phyloP scores from a whole-genome alignment of 2,888 invertebrate species.

The Zele albiditarsus region DNA sequence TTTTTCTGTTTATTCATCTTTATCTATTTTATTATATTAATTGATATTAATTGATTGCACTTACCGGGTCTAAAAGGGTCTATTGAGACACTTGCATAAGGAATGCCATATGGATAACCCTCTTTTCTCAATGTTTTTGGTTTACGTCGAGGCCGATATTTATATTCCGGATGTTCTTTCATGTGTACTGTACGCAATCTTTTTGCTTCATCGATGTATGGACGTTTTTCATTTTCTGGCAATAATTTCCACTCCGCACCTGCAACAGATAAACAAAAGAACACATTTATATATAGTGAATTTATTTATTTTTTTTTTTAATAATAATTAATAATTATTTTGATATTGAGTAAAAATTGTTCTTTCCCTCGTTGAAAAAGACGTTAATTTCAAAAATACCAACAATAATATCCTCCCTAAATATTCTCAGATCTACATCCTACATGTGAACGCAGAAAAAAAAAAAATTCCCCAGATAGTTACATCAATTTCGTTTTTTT shows the following conservation, averaged over 20 bases:
- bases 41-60: not conserved
- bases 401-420: too few species aligned
- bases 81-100: slow-evolving; percentile 93
- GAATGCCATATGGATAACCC: slow-evolving; percentile 93
- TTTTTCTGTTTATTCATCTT: not conserved
- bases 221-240: slow-evolving; percentile 94
- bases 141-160: slow-evolving; percentile 92
- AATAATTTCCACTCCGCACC: slow-evolving; percentile 97
- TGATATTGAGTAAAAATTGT: too few species aligned
- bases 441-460: too few species aligned
- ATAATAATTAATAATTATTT: too few species aligned
- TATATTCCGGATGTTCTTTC: slow-evolving; percentile 96
- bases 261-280: slow-evolving; percentile 66
- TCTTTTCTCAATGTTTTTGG: slow-evolving; percentile 91
- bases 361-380: too few species aligned
- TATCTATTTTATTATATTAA: not conserved
- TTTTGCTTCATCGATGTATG: slow-evolving; percentile 98
- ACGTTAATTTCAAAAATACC: too few species aligned
- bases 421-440: too few species aligned
- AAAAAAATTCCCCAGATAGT: not conserved
- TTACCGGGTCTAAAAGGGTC: slow-evolving; percentile 89
- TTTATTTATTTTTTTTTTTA: too few species aligned
- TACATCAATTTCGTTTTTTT: not conserved
- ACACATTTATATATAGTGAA: not conserved
- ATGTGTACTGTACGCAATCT: slow-evolving; percentile 94